Evolutionary conservation across 2,797 vertebrate species (phyloP).

Genomic region (Sebastes itinus): DNA sequence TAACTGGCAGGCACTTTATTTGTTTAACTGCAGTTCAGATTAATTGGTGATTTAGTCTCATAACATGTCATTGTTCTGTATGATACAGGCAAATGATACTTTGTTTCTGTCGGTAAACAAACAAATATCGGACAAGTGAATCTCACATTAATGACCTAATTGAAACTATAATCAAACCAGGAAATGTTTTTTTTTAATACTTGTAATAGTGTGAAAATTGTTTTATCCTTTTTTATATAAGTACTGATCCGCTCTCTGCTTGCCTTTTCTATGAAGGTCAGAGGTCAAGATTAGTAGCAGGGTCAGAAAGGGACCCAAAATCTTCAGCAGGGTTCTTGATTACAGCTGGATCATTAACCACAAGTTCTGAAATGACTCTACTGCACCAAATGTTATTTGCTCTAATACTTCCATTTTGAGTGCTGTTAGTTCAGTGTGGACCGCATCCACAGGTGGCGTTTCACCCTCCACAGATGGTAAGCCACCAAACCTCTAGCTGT

Average conservation of each 20-base stretch:
- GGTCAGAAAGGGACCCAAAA: background rate
- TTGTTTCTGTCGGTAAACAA: background rate
- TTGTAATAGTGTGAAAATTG: background rate
- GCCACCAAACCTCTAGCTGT: conserved; percentile 47
- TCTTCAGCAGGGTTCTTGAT: background rate
- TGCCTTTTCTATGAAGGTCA: background rate
- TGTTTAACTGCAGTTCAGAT: background rate
- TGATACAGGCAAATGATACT: background rate
- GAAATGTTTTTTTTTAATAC: background rate
- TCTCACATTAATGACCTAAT: background rate
- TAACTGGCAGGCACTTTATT: background rate
- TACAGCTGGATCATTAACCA: background rate
- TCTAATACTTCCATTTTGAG: background rate
- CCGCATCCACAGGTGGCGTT: background rate
- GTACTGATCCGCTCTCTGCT: fast-evolving
- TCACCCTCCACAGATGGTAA: too few relatives aligned
- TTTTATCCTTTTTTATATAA: background rate
- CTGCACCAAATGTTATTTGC: conserved; percentile 5
- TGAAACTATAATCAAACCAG: background rate
- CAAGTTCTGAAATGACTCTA: background rate
- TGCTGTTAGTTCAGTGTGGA: background rate
- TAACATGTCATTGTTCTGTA: background rate
- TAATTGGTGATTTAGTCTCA: background rate
- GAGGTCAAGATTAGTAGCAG: background rate
- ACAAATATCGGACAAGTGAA: background rate